Base-by-base conservation (phyloP, 2,888 invertebrate species). In the Melangyna quadrimaculata region DNA sequence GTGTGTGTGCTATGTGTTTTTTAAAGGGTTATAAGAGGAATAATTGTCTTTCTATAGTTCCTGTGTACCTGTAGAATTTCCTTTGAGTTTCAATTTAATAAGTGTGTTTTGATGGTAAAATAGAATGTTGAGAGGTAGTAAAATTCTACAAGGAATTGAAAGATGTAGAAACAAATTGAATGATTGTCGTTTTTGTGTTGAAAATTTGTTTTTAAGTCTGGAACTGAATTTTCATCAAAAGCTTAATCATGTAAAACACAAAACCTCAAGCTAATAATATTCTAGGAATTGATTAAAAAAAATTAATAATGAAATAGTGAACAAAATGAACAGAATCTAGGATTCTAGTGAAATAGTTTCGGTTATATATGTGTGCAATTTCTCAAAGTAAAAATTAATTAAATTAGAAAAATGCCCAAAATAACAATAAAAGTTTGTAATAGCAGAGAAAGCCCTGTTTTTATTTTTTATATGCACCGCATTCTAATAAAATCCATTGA, bases 31-130 rank as follows among this genome's bases (percentile, higher is more conserved):
- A 9, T 24, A 24, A 29, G 22, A 35, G 8, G 8, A 61, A 10
- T 24, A 61, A 10, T 24, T n/a, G 14, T 27, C 7, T 61, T 14
- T 55, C 5, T 5, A 0, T 0, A 10, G 22, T 14, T 9, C 8
- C 1, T n/a, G 1, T 0, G 24, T 14, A 65, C 65, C 45, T 65
- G 43, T 65, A 45, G 65, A 29, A 43, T 65, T 65, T 27, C 24
- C 65, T 65, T 65, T 65, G 65, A 65, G 29, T 45, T 45, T 45
- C 45, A 65, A 45, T 45, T 65, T 45, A 65, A 65, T 65, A 29
- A 65, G 32, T 45, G 45, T 29, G 17, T 43, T 63, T 63, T 45
- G 22, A 27, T 61, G 27, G 61, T 24, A 10, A 43, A 40, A 24
- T n/a, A 8, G 40, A 32, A 61, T 24, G 17, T 4, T 35, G 5